Conservation (phyloP, 23 tunicate species). For the Halocynthia roretzi region DNA sequence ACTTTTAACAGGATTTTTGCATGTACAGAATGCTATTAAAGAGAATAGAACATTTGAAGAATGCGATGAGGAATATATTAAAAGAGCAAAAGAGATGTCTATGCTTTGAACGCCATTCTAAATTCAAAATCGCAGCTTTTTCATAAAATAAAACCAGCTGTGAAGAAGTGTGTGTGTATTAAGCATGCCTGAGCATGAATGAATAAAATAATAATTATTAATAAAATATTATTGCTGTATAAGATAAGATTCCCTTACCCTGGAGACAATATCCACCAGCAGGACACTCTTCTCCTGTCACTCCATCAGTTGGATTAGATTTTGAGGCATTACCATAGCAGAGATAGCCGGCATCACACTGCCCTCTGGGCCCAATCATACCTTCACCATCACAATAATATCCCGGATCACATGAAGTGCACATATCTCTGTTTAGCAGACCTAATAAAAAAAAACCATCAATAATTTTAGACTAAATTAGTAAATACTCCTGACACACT, state of each 20-base stretch:
- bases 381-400: slow-evolving; percentile 87
- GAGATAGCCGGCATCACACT: slow-evolving; percentile 84
- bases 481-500: neutral
- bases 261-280: slow-evolving; percentile 70
- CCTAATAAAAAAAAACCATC: slow-evolving; percentile 1
- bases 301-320: slow-evolving; percentile 63
- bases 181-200: no score
- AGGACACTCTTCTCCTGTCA: slow-evolving; percentile 70
- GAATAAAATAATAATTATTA: no score
- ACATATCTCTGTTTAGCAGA: slow-evolving; percentile 38
- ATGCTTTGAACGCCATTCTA: neutral
- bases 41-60: no score
- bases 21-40: no score
- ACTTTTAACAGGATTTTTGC: no score
- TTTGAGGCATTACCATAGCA: slow-evolving; percentile 53
- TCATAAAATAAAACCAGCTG: no score
- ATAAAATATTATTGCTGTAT: no score
- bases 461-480: neutral
- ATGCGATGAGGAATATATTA: neutral
- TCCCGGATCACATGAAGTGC: slow-evolving; percentile 72
- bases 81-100: neutral
- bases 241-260: slow-evolving; percentile 27
- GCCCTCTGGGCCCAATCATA: slow-evolving; percentile 53
- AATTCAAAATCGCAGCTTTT: slow-evolving; percentile 1
- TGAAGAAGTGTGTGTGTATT: no score